phyloP scores from a whole-genome alignment of 2,797 vertebrate genomes.

The Hipposideros larvatus region DNA sequence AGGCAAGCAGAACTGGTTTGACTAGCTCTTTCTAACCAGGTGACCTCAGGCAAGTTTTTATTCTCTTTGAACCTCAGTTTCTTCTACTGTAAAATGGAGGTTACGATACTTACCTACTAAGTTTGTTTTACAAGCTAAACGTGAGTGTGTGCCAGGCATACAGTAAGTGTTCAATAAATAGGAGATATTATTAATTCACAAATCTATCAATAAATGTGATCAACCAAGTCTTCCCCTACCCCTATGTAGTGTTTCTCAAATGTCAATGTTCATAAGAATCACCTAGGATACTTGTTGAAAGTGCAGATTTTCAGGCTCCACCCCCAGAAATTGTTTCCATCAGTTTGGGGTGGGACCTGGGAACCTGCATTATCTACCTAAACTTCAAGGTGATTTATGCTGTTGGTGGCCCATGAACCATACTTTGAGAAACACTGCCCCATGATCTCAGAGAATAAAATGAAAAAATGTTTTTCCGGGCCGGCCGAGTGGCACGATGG shows the following conservation, averaged over 20 bases:
- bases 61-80: slow-evolving; percentile 18
- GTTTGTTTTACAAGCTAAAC: slow-evolving; percentile 26
- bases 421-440: neutral
- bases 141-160: neutral
- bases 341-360: neutral
- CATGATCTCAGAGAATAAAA: slow-evolving; percentile 36
- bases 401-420: neutral
- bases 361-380: neutral
- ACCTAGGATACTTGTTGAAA: slow-evolving; percentile 2
- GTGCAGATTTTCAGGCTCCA: neutral
- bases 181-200: neutral
- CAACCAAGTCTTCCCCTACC: neutral
- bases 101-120: neutral
- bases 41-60: neutral
- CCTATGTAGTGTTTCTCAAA: slow-evolving; percentile 24
- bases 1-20: slow-evolving; percentile 8
- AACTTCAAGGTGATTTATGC: slow-evolving; percentile 15
- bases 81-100: slow-evolving; percentile 5
- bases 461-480: neutral
- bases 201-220: neutral
- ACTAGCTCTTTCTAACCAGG: neutral
- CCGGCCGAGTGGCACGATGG: no score
- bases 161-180: neutral
- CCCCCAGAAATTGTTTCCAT: slow-evolving; percentile 17
- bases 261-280: neutral